phyloP scores from a whole-genome alignment of 2,888 invertebrate species.

The Meliscaeva auricollis region DNA sequence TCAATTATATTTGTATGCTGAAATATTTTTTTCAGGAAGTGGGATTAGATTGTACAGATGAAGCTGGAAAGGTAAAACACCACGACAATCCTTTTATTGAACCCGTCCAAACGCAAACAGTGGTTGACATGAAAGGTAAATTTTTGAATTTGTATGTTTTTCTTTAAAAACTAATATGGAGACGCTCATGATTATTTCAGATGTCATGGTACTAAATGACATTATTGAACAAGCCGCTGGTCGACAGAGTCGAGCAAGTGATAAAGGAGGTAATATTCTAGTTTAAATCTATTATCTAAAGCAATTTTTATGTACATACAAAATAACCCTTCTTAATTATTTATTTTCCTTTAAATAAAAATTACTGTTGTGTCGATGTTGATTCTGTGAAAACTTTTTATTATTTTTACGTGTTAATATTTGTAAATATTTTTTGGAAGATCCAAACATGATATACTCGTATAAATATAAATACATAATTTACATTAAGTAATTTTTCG shows the following conservation, averaged over 20 bases:
- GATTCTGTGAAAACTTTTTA: constrained; percentile 19
- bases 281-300: not conserved
- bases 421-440: constrained; percentile 64
- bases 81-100: constrained; percentile 97
- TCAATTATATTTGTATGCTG: not conserved
- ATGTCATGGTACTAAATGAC: constrained; percentile 98
- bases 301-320: constrained; percentile 48
- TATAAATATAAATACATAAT: constrained; percentile 35
- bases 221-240: constrained; percentile 98
- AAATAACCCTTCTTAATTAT: constrained; percentile 46
- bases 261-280: constrained; percentile 91
- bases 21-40: constrained; percentile 86
- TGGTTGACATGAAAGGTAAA: constrained; percentile 97
- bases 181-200: constrained; percentile 84
- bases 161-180: not conserved
- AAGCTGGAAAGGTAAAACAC: constrained; percentile 92
- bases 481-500: constrained; percentile 14
- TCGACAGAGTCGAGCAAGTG: constrained; percentile 93
- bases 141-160: not conserved
- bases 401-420: constrained; percentile 40
- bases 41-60: constrained; percentile 91
- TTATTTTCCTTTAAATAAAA: constrained; percentile 36
- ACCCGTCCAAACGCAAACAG: constrained; percentile 93
- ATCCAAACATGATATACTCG: constrained; percentile 15
- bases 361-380: constrained; percentile 66